Base-by-base conservation (phyloP, 1,140 invertebrate species). In the Meloidogyne floridensis region DNA sequence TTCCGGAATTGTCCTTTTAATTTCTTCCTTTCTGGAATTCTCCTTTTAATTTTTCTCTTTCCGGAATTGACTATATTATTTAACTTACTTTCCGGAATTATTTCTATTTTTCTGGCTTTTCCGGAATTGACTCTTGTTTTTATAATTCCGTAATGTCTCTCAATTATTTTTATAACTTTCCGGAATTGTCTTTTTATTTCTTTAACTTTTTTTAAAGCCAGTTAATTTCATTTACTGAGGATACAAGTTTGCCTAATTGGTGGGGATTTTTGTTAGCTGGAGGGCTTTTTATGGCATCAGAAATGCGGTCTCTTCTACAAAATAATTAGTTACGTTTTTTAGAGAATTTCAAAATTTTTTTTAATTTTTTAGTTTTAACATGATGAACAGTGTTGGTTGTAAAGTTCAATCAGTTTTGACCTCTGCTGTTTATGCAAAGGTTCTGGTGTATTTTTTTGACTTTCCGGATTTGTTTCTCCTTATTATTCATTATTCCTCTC, bases 371-470 rank as follows among this genome's bases (percentile, higher is more conserved):
- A 90, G 75, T 87, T 90, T 90, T 80, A 82, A 89, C 70, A 80
- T 83, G 11, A 90, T 84, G 85, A 89, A 89, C 75, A 83, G 82
- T 5, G 72, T 86, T 8, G 90, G 90, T 43, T 83, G 90, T 82
- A 84, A 89, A 42, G 83, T 91, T 6, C 74, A 87, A 42, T 87
- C 90, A 8, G 83, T 88, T 9, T 47, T 92, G 10, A 91, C 87
- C 15, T 82, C 88, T 15, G 85, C 90, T 8, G 88, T 92, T 18
- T 92, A 90, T 84, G 82, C 85, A 59, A 91, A 91, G 85, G 87
- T 86, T 20, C 7, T 84, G 11, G 75, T 11, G 1, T 15, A 20
- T 9, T 59, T 2, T 65, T 43, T 54, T 84, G 79, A 51, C 51
- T 51, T 8, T 51, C 32, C 32, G 32, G 32, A 32, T 32, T 32